Conservation (phyloP, 2,113 vertebrate genomes). For the Chunga burmeisteri region DNA sequence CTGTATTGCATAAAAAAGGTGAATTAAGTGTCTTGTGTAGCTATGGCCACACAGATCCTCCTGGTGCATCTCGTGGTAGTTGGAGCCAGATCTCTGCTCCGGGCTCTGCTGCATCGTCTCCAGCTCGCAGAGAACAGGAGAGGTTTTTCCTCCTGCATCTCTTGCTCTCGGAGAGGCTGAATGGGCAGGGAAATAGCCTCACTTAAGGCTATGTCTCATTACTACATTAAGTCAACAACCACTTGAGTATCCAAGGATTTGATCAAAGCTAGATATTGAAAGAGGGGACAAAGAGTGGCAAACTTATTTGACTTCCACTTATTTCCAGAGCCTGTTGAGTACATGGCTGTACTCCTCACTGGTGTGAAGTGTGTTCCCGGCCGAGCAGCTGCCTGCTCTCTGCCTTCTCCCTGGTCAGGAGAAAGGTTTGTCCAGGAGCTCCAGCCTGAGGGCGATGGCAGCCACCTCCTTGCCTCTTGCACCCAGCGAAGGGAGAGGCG, state of each 20-base stretch:
- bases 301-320: conserved; percentile 56
- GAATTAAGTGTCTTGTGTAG: neutral
- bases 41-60: neutral
- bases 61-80: neutral
- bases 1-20: neutral
- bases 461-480: neutral
- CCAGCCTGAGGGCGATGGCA: neutral
- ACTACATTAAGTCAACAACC: conserved; percentile 62
- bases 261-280: conserved; percentile 58
- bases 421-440: neutral
- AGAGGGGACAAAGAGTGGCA: conserved; percentile 30
- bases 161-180: conserved; percentile 25
- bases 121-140: neutral
- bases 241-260: conserved; percentile 56
- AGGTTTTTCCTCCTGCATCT: neutral
- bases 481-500: rapidly evolving
- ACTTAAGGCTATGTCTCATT: conserved; percentile 54
- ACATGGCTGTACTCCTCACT: neutral
- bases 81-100: neutral
- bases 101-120: neutral
- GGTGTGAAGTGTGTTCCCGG: neutral
- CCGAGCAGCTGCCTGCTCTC: neutral
- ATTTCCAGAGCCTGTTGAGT: conserved; percentile 38
- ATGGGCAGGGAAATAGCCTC: conserved; percentile 21
- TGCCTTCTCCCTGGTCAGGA: neutral